Evolutionary conservation across 2,888 invertebrate genomes (phyloP), one percentile per base, ranked within the genome.

Genomic region (Drosophila siamana): DNA sequence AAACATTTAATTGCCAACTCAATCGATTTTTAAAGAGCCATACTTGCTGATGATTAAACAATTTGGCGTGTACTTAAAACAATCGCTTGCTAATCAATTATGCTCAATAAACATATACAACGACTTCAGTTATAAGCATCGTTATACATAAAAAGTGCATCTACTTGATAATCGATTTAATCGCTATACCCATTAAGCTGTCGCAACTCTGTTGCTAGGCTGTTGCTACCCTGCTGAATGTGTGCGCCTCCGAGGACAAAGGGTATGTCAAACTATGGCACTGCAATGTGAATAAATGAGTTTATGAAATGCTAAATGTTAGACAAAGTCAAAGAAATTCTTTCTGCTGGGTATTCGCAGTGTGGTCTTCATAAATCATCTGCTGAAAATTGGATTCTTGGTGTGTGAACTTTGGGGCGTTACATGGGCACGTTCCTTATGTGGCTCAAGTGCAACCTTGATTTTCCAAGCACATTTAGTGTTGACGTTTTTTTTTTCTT

Each of bases 401-500:
- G n/a, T 64, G 38, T 73, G 55, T 64, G 64, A 78, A 69, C 73
- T 68, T 57, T 63, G 67, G 43, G 43, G 24, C 57, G 60, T 65
- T 69, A 65, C 51, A 55, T 55, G 64, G 66, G 67, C 89, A 84
- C 87, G 87, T 86, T 84, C 69, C 87, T 68, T 80, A 55, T 69
- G 56, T 73, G 74, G 57, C 62, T 75, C 65, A 75, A 75, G 77
- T 71, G 64, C 82, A 83, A 89, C 82, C 86, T 83, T 83, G 88
- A 88, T 83, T 85, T 89, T 85, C 74, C 85, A 62, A 74, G 76
- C 81, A 41, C 55, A 56, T 78, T 74, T 57, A 57, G 19, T 19
- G 54, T 75, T 54, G 70, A 59, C 51, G 19, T 69, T 64, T 69
- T 59, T 54, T 69, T n/a, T n/a, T n/a, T n/a, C n/a, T 67, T 65